Conservation (phyloP, 2,888 invertebrate genomes). For the Macroteleia sp. region DNA sequence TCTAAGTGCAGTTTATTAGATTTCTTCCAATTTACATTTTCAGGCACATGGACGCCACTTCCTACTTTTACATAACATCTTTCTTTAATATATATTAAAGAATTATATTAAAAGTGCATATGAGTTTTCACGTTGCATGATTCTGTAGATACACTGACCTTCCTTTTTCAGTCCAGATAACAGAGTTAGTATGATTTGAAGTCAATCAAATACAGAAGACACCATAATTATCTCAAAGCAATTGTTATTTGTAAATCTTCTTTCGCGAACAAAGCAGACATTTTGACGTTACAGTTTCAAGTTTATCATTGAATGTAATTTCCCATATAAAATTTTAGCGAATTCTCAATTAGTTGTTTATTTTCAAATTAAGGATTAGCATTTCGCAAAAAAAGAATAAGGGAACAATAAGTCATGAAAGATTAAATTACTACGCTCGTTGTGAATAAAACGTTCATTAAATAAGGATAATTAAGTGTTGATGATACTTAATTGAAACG, state of each 20-base stretch:
- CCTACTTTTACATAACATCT: conserved; percentile 49
- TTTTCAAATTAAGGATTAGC: no score
- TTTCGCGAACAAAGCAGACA: neutral
- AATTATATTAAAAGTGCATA: conserved; percentile 3
- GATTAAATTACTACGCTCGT: neutral
- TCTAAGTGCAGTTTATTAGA: conserved; percentile 39
- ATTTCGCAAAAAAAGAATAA: conserved; percentile 4
- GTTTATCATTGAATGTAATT: neutral
- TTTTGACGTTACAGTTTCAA: neutral
- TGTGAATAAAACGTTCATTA: conserved; percentile 7
- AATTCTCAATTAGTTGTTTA: no score
- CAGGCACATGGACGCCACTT: conserved; percentile 8
- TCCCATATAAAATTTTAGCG: no score
- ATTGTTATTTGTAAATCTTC: conserved; percentile 19
- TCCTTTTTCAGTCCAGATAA: no score
- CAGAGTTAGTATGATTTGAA: no score
- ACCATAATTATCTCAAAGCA: neutral
- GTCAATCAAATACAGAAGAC: no score
- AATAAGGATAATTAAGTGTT: conserved; percentile 39
- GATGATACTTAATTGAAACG: conserved; percentile 28
- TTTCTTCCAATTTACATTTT: conserved; percentile 43
- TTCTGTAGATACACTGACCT: conserved; percentile 7
- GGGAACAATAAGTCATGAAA: conserved; percentile 29
- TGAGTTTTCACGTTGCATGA: conserved; percentile 20
- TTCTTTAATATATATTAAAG: conserved; percentile 24